Evolutionary conservation across 2,797 vertebrate genomes (phyloP), one percentile per base, ranked within the genome.

Genomic region (Eupleurogrammus muticus): DNA sequence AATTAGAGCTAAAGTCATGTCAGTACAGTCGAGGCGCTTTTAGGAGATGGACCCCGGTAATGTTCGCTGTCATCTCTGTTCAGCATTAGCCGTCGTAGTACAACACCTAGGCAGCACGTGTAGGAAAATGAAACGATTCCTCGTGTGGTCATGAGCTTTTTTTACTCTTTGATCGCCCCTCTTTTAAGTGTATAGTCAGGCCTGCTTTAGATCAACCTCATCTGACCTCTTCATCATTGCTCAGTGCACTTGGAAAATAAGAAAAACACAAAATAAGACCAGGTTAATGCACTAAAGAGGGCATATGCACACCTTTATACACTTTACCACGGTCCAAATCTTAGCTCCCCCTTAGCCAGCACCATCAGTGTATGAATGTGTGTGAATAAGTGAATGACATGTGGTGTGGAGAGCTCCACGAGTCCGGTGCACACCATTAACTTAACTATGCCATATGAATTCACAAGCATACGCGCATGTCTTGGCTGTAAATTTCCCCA

Each of bases 401-500:
- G 28, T 3, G 28, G 28, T 28, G 28, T 28, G 6, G n/a, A 28
- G 6, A 28, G 28, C 6, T 3, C 28, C 6, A 3, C 6, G 28
- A 6, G 28, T 28, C 28, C 28, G 6, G 28, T 6, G 6, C 28
- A 28, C 3, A 3, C 28, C 28, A 28, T 28, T 28, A 28, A 28
- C 28, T 28, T 28, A 28, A 28, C 28, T 28, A 3, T 6, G 6
- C 28, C 6, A 36, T 12, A 40, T 55, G 9, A 50, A 2, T 65
- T 52, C 16, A 70, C 17, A 44, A 47, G 38, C 60, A 44, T 38
- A 44, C 38, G 46, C 49, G 66, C 38, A 49, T 23, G 12, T 35
- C 35, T n/a, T 53, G 49, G 75, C 42, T 75, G 60, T n/a, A 54
- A n/a, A 50, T 57, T 60, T 81, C 47, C 17, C 64, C 5, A n/a